Conservation (phyloP, 1,140 invertebrate genomes). For the Ephestia elutella region DNA sequence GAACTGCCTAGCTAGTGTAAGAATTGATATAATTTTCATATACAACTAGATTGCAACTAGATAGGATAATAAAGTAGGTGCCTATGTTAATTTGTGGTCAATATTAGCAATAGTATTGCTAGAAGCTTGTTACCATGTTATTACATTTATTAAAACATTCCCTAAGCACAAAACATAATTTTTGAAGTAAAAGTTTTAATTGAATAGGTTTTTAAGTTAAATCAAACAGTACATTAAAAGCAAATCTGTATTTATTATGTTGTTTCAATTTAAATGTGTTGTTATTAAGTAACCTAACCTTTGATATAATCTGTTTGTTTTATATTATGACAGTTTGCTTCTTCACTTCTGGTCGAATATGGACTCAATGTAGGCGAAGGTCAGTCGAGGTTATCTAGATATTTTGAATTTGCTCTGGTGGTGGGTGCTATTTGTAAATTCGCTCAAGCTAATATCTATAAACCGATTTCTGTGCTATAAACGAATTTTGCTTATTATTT, state of each 20-base stretch:
- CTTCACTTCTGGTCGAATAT: constrained; percentile 41
- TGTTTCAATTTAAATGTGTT: constrained; percentile 21
- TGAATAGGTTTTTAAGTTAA: no score
- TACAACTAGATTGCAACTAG: neutral
- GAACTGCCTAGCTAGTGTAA: neutral
- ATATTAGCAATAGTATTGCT: neutral
- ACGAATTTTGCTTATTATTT: neutral
- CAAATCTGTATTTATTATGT: neutral
- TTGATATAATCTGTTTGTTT: constrained; percentile 22
- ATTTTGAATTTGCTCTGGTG: constrained; percentile 33
- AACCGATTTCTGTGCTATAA: neutral
- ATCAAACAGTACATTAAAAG: neutral
- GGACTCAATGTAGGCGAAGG: constrained; percentile 39
- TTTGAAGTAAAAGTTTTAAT: constrained; percentile 4
- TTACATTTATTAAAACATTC: neutral
- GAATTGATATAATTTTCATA: no score
- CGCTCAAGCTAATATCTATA: neutral
- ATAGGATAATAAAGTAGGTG: neutral
- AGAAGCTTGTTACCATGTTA: neutral
- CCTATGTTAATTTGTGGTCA: neutral
- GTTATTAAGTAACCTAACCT: constrained; percentile 13
- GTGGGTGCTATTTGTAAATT: constrained; percentile 22
- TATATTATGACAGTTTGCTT: constrained; percentile 45
- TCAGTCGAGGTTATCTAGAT: constrained; percentile 35
- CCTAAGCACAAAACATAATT: neutral